Conservation (phyloP, 2,888 invertebrate genomes). For the Tolmerus cingulatus region DNA sequence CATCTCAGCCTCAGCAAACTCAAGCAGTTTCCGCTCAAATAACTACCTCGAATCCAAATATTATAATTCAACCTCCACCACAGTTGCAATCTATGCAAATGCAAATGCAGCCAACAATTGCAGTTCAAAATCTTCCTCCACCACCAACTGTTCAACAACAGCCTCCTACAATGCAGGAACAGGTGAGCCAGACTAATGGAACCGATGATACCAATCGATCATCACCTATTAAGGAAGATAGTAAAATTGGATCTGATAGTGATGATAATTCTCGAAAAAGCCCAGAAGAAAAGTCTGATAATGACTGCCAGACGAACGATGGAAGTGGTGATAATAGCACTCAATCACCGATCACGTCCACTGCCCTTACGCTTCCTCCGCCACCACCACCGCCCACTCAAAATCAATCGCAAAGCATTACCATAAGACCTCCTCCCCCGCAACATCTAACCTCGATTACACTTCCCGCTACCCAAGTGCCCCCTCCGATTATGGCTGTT, state of each 20-base stretch:
- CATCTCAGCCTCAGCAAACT: conserved; percentile 39
- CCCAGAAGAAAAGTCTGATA: conserved; percentile 45
- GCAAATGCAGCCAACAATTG: conserved; percentile 45
- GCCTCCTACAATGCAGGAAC: conserved; percentile 25
- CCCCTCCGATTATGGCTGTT: conserved; percentile 50
- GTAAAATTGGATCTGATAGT: not conserved
- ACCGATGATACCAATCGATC: not conserved
- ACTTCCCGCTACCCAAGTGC: conserved; percentile 48
- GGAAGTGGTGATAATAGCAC: conserved; percentile 28
- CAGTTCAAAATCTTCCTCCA: conserved; percentile 41
- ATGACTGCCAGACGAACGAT: conserved; percentile 42
- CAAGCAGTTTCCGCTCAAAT: conserved; percentile 35
- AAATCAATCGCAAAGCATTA: conserved; percentile 22
- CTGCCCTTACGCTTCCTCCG: conserved; percentile 8
- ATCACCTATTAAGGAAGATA: conserved; percentile 11
- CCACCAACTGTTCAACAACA: not conserved
- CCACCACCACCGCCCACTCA: conserved; percentile 42
- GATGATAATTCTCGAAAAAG: conserved; percentile 41
- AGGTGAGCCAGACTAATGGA: conserved; percentile 6
- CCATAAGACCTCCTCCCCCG: not conserved
- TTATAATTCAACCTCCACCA: conserved; percentile 50
- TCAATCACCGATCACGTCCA: conserved; percentile 27
- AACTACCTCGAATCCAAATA: conserved; percentile 46
- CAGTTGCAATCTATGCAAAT: conserved; percentile 49
- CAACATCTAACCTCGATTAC: conserved; percentile 37